A percentile compares a stretch with the other conserved stretches of the same genome.
Evolutionary conservation across 2,888 invertebrate genomes (phyloP).

Genomic region (Anoplius nigerrimus): DNA sequence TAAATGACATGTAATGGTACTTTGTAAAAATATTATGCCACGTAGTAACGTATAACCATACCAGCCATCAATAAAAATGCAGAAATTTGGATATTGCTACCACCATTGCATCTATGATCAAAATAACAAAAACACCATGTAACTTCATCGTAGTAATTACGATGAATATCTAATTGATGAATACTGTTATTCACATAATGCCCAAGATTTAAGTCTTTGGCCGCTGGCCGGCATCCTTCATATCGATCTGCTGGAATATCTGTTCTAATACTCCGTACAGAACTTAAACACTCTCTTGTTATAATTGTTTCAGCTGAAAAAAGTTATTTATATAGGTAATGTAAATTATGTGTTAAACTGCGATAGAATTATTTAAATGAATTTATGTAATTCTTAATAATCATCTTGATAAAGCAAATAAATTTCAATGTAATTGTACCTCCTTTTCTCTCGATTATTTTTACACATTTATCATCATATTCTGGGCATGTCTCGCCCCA

Average conservation of each 20-base stretch:
- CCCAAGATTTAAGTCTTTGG: conserved; percentile 85
- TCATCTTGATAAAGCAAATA: background rate
- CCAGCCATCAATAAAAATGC: conserved; percentile 34
- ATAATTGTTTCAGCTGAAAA: conserved; percentile 84
- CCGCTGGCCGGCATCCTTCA: conserved; percentile 91
- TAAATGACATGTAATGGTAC: background rate
- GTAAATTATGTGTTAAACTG: conserved; percentile 18
- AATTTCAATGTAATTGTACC: conserved; percentile 77
- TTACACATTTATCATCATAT: conserved; percentile 90
- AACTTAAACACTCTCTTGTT: conserved; percentile 90
- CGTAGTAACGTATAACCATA: conserved; percentile 26
- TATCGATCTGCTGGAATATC: conserved; percentile 95
- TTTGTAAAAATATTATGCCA: background rate
- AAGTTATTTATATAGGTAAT: background rate
- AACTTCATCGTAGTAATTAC: conserved; percentile 87
- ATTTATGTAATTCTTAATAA: no score
- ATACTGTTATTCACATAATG: conserved; percentile 93
- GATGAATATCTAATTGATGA: conserved; percentile 89
- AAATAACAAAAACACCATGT: conserved; percentile 94
- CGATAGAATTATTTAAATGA: background rate
- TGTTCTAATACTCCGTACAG: conserved; percentile 84
- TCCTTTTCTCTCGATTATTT: conserved; percentile 90
- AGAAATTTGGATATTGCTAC: conserved; percentile 68
- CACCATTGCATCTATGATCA: conserved; percentile 89
- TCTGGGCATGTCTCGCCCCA: conserved; percentile 90